A percentile compares a stretch with the other conserved stretches of the same genome.
phyloP scores from a whole-genome alignment of 1,140 invertebrate species.

The Anastrepha ludens region DNA sequence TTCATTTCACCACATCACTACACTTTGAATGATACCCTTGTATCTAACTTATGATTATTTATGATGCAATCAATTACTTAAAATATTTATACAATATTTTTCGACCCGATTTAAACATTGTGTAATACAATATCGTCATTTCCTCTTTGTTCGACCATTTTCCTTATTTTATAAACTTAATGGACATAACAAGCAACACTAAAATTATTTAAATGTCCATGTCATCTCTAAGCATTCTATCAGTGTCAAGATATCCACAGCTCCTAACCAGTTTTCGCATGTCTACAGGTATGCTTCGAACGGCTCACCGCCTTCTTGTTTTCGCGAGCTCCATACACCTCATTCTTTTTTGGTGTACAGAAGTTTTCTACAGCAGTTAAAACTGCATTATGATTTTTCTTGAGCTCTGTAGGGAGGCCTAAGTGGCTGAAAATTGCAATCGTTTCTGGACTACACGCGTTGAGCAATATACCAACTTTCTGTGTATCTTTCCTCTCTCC shows the following conservation, averaged over 20 bases:
- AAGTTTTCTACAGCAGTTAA: neutral
- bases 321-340: conserved; percentile 21
- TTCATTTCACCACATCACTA: neutral
- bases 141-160: too few relatives aligned
- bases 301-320: neutral
- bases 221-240: conserved; percentile 48
- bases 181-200: too few relatives aligned
- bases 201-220: neutral
- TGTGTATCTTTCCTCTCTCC: conserved; percentile 39
- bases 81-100: too few relatives aligned
- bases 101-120: too few relatives aligned
- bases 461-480: conserved; percentile 24
- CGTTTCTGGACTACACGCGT: conserved; percentile 7
- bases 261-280: conserved; percentile 14
- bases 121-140: too few relatives aligned
- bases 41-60: too few relatives aligned
- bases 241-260: conserved; percentile 4
- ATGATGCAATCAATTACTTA: too few relatives aligned
- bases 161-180: too few relatives aligned
- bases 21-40: neutral
- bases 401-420: neutral
- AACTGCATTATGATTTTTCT: conserved; percentile 26
- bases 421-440: conserved; percentile 31
- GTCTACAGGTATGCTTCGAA: conserved; percentile 44
- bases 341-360: conserved; percentile 49